These are phyloP conservation scores for Hypomecis atomaria DNA, from an alignment of 2,888 invertebrate genomes.

Conservation along the genomic window DNA sequence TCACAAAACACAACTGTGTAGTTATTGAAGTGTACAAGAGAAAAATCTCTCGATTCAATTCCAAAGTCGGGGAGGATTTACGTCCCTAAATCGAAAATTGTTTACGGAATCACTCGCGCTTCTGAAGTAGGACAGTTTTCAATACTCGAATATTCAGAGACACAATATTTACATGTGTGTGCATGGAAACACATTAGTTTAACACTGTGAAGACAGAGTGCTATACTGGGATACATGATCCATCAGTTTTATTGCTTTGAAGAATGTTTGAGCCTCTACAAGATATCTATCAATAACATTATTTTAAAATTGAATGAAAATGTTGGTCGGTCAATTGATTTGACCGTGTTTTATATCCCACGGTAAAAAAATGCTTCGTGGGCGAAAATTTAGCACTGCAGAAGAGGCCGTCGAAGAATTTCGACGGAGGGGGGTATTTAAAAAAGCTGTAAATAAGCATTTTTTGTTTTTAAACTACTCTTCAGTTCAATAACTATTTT, in stretches of 20 bases:
- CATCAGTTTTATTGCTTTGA: neutral
- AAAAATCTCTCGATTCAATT: conserved; percentile 39
- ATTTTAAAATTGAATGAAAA: too few relatives aligned
- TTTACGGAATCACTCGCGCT: conserved; percentile 38
- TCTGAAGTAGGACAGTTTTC: conserved; percentile 40
- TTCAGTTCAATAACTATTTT: too few relatives aligned
- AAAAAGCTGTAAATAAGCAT: too few relatives aligned
- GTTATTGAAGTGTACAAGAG: conserved; percentile 38
- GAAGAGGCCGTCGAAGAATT: too few relatives aligned
- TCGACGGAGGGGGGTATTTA: too few relatives aligned
- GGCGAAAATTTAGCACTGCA: too few relatives aligned
- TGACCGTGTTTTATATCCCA: too few relatives aligned
- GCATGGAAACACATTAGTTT: conserved; percentile 7
- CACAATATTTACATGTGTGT: conserved; percentile 6
- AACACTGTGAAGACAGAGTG: neutral
- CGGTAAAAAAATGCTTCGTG: too few relatives aligned
- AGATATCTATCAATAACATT: too few relatives aligned
- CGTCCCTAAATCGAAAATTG: conserved; percentile 43
- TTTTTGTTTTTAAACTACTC: too few relatives aligned
- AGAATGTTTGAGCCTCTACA: neutral
- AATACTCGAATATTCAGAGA: conserved; percentile 33
- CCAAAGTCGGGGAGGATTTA: conserved; percentile 41
- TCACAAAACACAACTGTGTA: conserved; percentile 42
- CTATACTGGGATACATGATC: neutral
- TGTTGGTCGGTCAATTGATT: too few relatives aligned